Conservation (phyloP, 2,797 vertebrate species). For the Alectoris magna region DNA sequence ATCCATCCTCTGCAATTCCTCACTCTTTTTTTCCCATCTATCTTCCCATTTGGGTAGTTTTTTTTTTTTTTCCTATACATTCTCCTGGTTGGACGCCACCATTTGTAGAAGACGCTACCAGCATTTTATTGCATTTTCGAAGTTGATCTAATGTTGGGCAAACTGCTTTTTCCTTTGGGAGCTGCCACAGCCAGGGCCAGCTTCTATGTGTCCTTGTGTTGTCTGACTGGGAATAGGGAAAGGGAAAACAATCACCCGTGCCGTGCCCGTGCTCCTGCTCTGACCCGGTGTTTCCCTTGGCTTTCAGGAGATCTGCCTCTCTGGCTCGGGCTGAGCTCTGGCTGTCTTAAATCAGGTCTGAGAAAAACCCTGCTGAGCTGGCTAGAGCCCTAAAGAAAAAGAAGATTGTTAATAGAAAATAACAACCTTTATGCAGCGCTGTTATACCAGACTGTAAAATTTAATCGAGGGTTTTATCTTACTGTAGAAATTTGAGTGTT, state of each 20-base stretch:
- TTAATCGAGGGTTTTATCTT: constrained; percentile 32
- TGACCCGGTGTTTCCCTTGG: not conserved
- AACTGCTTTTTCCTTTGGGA: not conserved
- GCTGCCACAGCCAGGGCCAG: not conserved
- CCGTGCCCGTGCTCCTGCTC: not conserved
- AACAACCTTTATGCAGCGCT: not conserved
- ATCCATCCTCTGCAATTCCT: not conserved
- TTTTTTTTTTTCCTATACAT: no score
- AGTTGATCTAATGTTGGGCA: fast-evolving
- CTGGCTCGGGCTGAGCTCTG: not conserved
- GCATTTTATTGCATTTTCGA: not conserved
- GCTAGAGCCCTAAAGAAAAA: not conserved
- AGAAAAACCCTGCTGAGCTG: not conserved
- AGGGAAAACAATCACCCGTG: not conserved
- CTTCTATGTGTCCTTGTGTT: fast-evolving
- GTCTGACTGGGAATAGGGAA: not conserved
- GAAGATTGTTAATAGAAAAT: constrained; percentile 25
- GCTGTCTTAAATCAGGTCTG: not conserved
- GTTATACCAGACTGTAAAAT: constrained; percentile 39
- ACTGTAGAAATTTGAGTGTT: not conserved
- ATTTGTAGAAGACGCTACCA: not conserved
- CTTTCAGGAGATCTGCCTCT: not conserved
- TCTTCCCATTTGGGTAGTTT: not conserved
- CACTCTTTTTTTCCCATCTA: not conserved
- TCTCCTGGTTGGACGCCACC: fast-evolving